A percentile compares a stretch with the other conserved stretches of the same genome.
Conservation (phyloP, 2,797 vertebrate species). For the Rhodeus uyekii region DNA sequence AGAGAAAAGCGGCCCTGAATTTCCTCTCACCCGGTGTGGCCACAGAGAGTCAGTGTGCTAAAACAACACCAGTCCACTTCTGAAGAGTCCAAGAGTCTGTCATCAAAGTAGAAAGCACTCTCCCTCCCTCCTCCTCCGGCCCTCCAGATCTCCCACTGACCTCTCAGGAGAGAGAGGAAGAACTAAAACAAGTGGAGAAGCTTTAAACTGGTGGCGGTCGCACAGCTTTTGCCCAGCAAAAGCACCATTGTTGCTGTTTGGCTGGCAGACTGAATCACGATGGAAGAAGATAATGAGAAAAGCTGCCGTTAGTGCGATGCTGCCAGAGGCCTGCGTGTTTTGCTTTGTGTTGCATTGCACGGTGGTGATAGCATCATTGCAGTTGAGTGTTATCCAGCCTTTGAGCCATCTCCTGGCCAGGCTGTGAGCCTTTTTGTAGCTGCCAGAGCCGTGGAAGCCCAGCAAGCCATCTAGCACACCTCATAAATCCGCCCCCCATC, state of each 20-base stretch:
- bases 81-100: constrained; percentile 45
- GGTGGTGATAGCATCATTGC: constrained; percentile 53
- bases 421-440: constrained; percentile 48
- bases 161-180: constrained; percentile 57
- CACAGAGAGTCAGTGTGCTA: constrained; percentile 41
- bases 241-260: constrained; percentile 58
- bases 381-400: constrained; percentile 35
- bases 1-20: neutral
- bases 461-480: constrained; percentile 34
- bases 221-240: constrained; percentile 65
- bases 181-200: constrained; percentile 33
- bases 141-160: constrained; percentile 40
- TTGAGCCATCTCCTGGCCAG: constrained; percentile 29
- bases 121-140: constrained; percentile 31
- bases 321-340: constrained; percentile 50
- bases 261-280: constrained; percentile 39
- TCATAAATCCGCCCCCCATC: constrained; percentile 57
- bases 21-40: constrained; percentile 37
- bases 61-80: constrained; percentile 52
- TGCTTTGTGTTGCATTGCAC: constrained; percentile 45
- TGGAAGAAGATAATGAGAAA: constrained; percentile 55
- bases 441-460: constrained; percentile 50
- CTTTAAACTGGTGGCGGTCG: constrained; percentile 35
- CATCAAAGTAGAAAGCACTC: constrained; percentile 46
- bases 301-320: constrained; percentile 45